A percentile compares a stretch with the other conserved stretches of the same genome.
Evolutionary conservation across 2,797 vertebrate species (phyloP).

Genomic region (Chaenodraco wilsoni): DNA sequence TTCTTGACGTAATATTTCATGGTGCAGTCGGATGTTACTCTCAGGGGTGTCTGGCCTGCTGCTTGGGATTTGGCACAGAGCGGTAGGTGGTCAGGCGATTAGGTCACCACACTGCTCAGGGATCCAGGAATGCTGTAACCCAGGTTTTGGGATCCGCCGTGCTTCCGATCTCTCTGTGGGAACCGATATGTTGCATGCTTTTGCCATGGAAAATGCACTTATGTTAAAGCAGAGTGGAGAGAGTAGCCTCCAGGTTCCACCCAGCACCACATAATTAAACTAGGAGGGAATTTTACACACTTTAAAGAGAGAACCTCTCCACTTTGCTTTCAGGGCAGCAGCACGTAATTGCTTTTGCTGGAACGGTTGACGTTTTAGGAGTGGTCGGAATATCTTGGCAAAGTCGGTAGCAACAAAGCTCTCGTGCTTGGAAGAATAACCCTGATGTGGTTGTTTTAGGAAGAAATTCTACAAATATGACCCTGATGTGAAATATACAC

Average conservation of each 20-base stretch:
- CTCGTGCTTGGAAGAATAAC: constrained; percentile 66
- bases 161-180: constrained; percentile 73
- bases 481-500: constrained; percentile 53
- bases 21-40: constrained; percentile 72
- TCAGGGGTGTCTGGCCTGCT: constrained; percentile 67
- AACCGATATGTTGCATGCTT: constrained; percentile 61
- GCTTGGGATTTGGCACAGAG: constrained; percentile 73
- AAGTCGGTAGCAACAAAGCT: constrained; percentile 74
- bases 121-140: constrained; percentile 75
- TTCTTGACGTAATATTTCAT: constrained; percentile 77
- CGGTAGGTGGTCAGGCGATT: constrained; percentile 77
- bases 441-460: constrained; percentile 65
- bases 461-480: constrained; percentile 66
- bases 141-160: constrained; percentile 61
- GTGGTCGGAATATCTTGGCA: constrained; percentile 78
- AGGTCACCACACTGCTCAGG: constrained; percentile 70
- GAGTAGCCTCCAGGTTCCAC: constrained; percentile 75
- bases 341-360: constrained; percentile 79
- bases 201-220: constrained; percentile 73
- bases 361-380: constrained; percentile 75
- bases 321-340: constrained; percentile 73
- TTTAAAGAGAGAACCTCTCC: constrained; percentile 77
- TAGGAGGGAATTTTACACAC: constrained; percentile 77
- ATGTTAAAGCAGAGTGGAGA: constrained; percentile 52
- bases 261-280: constrained; percentile 79